Evolutionary conservation across 1,140 invertebrate genomes (phyloP), one percentile per base, ranked within the genome.

Genomic region (Nephotettix cincticeps): DNA sequence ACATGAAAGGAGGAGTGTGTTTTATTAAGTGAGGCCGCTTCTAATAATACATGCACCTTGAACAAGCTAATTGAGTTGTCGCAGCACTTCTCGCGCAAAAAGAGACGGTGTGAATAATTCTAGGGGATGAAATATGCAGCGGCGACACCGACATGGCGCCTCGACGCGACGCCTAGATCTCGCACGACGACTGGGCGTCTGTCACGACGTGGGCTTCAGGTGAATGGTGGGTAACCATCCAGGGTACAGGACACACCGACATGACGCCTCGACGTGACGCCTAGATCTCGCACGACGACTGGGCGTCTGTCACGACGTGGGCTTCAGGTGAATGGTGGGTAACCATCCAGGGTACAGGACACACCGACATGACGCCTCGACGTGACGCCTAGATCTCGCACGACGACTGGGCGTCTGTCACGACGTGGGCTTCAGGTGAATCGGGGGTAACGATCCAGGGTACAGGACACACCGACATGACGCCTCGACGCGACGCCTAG

Each of bases 61-160:
- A 72, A 72, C 23, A 66, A 65, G 58, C 70, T 72, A 72, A 72
- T 72, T 72, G 71, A 72, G 71, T 72, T 72, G 71, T 51, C 36
- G 69, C 30, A 51, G 45, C 71, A 40, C 56, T 68, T 40, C 71
- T 51, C 19, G 28, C 27, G 68, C 54, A 70, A 70, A 70, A 70
- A 70, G 68, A 70, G 68, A 63, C 32, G 21, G 6, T 28, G 54
- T 58, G 58, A 72, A 68, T 72, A 68, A 68, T 72, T 72, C 66
- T 17, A n/a, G n/a, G 14, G 43, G 71, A 72, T 72, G 71, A 68
- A 68, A 68, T 68, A 72, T 72, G 71, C 66, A 72, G 25, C 25
- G 11, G 56, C 32, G 4, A 36, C 32, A 36, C 32, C 32, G 32
- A 36, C 32, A 36, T 36, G 32, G 32, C 32, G 14, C 32, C 32